These are phyloP conservation scores for Cyclina sinensis DNA, from an alignment of 1,140 invertebrate species.

Conservation along the genomic window DNA sequence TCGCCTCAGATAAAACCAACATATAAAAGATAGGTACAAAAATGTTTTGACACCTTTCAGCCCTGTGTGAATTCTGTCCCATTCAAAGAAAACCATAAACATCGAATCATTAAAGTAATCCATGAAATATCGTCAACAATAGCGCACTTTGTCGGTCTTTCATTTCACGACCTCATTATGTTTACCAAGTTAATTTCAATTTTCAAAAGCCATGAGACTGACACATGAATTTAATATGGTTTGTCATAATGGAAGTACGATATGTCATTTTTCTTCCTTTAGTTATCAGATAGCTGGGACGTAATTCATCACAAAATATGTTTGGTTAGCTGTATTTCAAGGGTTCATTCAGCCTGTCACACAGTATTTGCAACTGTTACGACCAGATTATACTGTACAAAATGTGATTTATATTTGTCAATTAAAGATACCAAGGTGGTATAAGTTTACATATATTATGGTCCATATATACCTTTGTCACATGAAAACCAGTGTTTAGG, in stretches of 20 bases:
- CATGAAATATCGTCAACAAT: constrained; percentile 17
- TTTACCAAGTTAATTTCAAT: constrained; percentile 44
- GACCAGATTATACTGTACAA: background rate
- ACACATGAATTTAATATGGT: constrained; percentile 49
- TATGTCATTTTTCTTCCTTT: constrained; percentile 45
- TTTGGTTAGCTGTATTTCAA: constrained; percentile 29
- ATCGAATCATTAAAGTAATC: constrained; percentile 42
- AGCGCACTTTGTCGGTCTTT: constrained; percentile 29
- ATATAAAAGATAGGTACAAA: background rate
- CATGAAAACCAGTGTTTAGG: no score
- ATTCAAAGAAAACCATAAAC: constrained; percentile 11
- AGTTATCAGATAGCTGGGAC: background rate
- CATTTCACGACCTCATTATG: constrained; percentile 38
- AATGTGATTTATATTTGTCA: constrained; percentile 30
- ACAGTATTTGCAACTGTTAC: constrained; percentile 41
- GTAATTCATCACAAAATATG: constrained; percentile 32
- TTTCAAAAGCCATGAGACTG: constrained; percentile 17
- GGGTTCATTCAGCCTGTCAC: constrained; percentile 24
- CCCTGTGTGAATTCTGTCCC: constrained; percentile 19
- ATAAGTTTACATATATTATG: constrained; percentile 16
- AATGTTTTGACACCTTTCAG: constrained; percentile 40
- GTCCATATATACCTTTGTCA: constrained; percentile 44
- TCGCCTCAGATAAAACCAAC: background rate
- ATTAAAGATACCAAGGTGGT: constrained; percentile 10
- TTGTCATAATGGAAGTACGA: constrained; percentile 41